Base-by-base conservation (phyloP, 2,888 invertebrate genomes). In the Lithosia quadra region DNA sequence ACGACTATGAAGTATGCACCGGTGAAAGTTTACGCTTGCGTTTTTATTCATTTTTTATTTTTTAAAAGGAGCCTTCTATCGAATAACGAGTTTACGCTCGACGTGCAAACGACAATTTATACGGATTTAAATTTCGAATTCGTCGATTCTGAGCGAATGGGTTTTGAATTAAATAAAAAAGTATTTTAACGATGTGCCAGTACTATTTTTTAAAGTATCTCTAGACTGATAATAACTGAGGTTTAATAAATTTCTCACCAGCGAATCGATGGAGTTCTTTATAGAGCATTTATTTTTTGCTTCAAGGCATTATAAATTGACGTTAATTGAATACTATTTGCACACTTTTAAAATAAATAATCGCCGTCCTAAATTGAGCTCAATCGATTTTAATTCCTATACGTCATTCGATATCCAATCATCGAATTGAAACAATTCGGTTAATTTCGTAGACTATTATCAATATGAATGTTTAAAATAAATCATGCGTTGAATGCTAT, bases 1-100 rank as follows among this genome's bases (percentile, higher is more conserved):
- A 85, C 88, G 78, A 78, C 85, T 86, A 83, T 88, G 84, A 85
- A 86, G 83, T 83, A 83, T 84, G 84, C 86, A 81, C 80, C 82
- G 83, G 77, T 76, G 80, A 82, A 88, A 88, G 87, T 90, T 90
- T 84, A 70, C 81, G 80, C 78, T 81, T 80, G 79, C 63, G 39
- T 83, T 84, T 79, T 75, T 69, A 69, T 76, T 75, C 73, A 71
- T 67, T 74, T 80, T 84, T 77, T 77, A 74, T 77, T 78, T 75
- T 73, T 60, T 39, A 68, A 75, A 73, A 57, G 57, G 58, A 71
- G 63, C 67, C n/a, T 69, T 66, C 74, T 75, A 68, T 71, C 64
- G 68, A 63, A 74, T 75, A 77, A 69, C 69, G 67, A 81, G 71
- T 79, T 77, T 43, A 73, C 65, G 70, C 74, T 69, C 58, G 56